phyloP scores from a whole-genome alignment of 2,888 invertebrate species.

The Synanthedon formicaeformis region DNA sequence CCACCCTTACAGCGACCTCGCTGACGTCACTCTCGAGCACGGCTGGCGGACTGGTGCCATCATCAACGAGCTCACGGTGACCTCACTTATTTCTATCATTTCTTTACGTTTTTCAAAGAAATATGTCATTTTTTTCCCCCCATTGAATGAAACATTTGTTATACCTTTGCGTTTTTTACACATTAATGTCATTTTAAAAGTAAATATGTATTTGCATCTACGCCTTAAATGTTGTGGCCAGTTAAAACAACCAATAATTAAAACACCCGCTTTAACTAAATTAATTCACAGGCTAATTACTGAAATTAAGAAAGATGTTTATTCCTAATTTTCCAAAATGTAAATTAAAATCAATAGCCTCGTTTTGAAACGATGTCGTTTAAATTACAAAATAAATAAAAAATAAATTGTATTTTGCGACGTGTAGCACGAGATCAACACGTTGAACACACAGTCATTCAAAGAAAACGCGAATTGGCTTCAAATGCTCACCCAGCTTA shows the following conservation, averaged over 20 bases:
- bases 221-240: too few species aligned
- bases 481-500: conserved; percentile 89
- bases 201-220: too few species aligned
- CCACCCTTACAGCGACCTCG: conserved; percentile 97
- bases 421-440: conserved; percentile 88
- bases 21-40: conserved; percentile 94
- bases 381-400: background rate
- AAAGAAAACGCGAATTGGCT: conserved; percentile 92
- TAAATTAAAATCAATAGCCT: too few species aligned
- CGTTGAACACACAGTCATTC: conserved; percentile 84
- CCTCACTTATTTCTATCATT: background rate
- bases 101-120: conserved; percentile 6
- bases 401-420: conserved; percentile 3
- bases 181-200: too few species aligned
- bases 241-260: too few species aligned
- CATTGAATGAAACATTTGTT: too few species aligned
- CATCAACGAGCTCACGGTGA: conserved; percentile 90
- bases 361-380: too few species aligned
- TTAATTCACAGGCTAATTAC: too few species aligned
- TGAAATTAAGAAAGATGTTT: too few species aligned
- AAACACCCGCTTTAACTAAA: too few species aligned
- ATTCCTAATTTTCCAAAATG: too few species aligned
- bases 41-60: conserved; percentile 99
- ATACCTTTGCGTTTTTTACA: background rate
- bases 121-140: conserved; percentile 5